Conservation (phyloP, 2,888 invertebrate species). For the Ennomos erosarius region DNA sequence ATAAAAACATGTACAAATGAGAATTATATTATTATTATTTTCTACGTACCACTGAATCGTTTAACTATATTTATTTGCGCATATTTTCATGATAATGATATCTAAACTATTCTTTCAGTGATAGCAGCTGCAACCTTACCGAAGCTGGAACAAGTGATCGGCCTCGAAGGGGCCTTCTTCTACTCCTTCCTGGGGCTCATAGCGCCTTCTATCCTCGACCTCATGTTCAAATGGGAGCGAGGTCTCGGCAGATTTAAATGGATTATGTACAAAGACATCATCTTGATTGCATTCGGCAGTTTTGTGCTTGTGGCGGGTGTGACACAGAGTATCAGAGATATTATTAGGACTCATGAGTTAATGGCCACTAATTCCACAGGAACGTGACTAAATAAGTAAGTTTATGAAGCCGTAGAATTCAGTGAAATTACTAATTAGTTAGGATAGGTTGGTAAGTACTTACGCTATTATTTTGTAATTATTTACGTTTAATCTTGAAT, state of each 20-base stretch:
- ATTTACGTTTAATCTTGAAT: no score
- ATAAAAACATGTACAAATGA: no score
- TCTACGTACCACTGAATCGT: no score
- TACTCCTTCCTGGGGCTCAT: constrained; percentile 90
- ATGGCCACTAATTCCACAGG: constrained; percentile 5
- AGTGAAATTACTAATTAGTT: no score
- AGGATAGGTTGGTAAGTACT: background rate
- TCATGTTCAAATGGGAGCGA: constrained; percentile 88
- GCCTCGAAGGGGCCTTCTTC: constrained; percentile 84
- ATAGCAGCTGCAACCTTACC: constrained; percentile 73
- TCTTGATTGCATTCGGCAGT: constrained; percentile 86
- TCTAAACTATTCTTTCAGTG: constrained; percentile 58
- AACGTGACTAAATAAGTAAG: constrained; percentile 14
- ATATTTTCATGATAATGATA: no score
- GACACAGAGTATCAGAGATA: constrained; percentile 77
- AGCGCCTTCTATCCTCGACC: constrained; percentile 90
- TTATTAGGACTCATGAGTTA: constrained; percentile 50
- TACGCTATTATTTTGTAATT: no score
- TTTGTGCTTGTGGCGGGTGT: constrained; percentile 89
- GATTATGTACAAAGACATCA: constrained; percentile 88
- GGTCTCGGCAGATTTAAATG: constrained; percentile 88
- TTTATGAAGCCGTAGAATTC: no score
- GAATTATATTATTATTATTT: no score
- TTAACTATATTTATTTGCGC: no score
- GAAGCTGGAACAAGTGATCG: constrained; percentile 75